These are phyloP conservation scores for Tapirus indicus DNA, from an alignment of 2,797 vertebrate genomes.

Conservation along the genomic window DNA sequence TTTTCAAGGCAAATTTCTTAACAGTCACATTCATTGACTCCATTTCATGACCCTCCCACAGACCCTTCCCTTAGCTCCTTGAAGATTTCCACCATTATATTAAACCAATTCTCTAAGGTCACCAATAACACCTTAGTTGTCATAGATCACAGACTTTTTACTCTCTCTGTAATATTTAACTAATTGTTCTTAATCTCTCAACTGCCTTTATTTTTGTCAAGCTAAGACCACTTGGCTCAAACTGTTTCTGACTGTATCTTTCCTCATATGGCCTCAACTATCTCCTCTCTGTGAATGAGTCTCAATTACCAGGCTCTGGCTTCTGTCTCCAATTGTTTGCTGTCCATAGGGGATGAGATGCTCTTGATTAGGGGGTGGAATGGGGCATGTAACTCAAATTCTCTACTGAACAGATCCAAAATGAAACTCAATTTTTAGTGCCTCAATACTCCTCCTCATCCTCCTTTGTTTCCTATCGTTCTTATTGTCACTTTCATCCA, in stretches of 20 bases:
- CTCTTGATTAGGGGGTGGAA: accelerated
- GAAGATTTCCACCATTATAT: background rate
- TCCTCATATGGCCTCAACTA: background rate
- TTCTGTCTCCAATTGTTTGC: background rate
- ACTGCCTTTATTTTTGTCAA: background rate
- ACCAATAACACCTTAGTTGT: background rate
- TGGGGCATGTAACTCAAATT: accelerated
- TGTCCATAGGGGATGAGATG: background rate
- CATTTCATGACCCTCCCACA: background rate
- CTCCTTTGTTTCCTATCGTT: background rate
- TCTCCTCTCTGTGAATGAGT: background rate
- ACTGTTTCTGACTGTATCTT: background rate
- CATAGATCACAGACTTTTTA: background rate
- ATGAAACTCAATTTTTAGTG: background rate
- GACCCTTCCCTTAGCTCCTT: background rate
- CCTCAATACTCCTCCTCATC: background rate
- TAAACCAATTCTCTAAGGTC: background rate
- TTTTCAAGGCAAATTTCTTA: background rate
- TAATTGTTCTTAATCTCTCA: background rate
- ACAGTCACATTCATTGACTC: background rate
- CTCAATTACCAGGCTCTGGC: background rate
- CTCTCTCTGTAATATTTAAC: background rate
- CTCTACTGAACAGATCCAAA: background rate
- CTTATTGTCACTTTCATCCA: background rate
- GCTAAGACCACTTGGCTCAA: background rate